Percentiles rank a stretch among this genome's conserved stretches.
These are phyloP conservation scores for Pseudorhombus dupliciocellatus DNA, from an alignment of 2,113 vertebrate species.

Conservation along the genomic window DNA sequence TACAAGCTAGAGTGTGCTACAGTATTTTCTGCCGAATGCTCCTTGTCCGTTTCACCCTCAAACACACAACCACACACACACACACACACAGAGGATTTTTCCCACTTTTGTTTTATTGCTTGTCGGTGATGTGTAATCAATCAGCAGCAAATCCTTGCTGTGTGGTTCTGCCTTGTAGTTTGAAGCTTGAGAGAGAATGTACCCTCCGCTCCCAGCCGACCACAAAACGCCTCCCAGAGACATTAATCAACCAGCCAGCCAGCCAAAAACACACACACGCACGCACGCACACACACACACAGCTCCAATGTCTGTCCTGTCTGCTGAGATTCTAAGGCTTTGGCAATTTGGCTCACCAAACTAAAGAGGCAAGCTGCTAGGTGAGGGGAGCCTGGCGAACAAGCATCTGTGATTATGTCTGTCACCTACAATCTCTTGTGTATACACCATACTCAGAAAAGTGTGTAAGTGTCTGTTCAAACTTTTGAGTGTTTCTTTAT, in stretches of 20 bases:
- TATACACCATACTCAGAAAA: slow-evolving; percentile 34
- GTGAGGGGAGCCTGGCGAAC: slow-evolving; percentile 69
- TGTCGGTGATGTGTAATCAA: slow-evolving; percentile 72
- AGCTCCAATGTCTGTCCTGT: slow-evolving; percentile 59
- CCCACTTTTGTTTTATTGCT: slow-evolving; percentile 71
- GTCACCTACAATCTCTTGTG: slow-evolving; percentile 68
- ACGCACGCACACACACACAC: slow-evolving; percentile 26
- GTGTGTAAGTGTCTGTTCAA: slow-evolving; percentile 20
- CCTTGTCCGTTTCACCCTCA: slow-evolving; percentile 42
- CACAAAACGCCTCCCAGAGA: slow-evolving; percentile 73
- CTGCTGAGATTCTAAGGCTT: slow-evolving; percentile 67
- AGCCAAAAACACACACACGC: slow-evolving; percentile 24
- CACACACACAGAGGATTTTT: slow-evolving; percentile 51
- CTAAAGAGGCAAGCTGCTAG: slow-evolving; percentile 74
- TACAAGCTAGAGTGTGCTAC: slow-evolving; percentile 38
- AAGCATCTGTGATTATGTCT: slow-evolving; percentile 75
- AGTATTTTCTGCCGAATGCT: slow-evolving; percentile 58
- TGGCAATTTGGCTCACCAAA: slow-evolving; percentile 72
- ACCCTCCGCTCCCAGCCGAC: slow-evolving; percentile 62
- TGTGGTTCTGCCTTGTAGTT: slow-evolving; percentile 68
- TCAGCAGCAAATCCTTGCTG: slow-evolving; percentile 66
- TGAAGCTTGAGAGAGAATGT: slow-evolving; percentile 68
- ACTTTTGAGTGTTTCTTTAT: slow-evolving; percentile 36
- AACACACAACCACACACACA: slow-evolving; percentile 15
- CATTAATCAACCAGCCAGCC: slow-evolving; percentile 68